Evolutionary conservation across 1,140 invertebrate species (phyloP), one percentile per base, ranked within the genome.

Genomic region (Anagrus nilaparvatae): DNA sequence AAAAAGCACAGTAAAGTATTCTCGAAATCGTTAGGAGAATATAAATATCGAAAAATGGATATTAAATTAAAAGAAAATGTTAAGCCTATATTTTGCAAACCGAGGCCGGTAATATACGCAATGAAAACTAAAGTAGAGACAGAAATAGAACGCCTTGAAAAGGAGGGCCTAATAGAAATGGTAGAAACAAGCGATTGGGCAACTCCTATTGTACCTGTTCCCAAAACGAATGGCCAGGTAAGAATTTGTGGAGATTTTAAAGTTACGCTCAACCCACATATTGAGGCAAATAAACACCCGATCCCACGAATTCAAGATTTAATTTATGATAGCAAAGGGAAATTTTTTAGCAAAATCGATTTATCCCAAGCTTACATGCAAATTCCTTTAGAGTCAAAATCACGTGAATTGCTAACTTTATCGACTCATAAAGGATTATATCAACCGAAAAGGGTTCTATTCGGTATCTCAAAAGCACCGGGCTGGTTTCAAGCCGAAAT

Each of bases 401-500:
- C 34, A 13, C 29, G 35, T 12, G 19, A 42, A 17, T 30, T 40
- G 7, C 28, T 12, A 38, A 50, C 44, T 9, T 47, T 47, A 7
- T 25, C 39, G 18, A 61, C 56, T 39, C 43, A 49, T 38, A 13
- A 46, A 58, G 65, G 54, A 37, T 38, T 27, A 52, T 63, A 34
- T 45, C 23, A 46, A 49, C 40, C 58, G 51, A 59, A 52, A 47
- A 51, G 44, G 44, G 34, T 55, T 44, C 45, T 46, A 5, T 56
- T 52, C 34, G 59, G 58, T 2, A 50, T 58, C 12, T 53, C 47
- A 17, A 29, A 53, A 41, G 53, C 56, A 35, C 61, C 64, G 13
- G 60, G 60, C 10, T 63, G 59, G 34, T 70, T 68, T 47, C 64
- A 69, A 48, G 43, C 50, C 20, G 54, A 55, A 4, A 68, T 71